These are phyloP conservation scores for Megathymus violae DNA, from an alignment of 1,140 invertebrate species.

Conservation along the genomic window DNA sequence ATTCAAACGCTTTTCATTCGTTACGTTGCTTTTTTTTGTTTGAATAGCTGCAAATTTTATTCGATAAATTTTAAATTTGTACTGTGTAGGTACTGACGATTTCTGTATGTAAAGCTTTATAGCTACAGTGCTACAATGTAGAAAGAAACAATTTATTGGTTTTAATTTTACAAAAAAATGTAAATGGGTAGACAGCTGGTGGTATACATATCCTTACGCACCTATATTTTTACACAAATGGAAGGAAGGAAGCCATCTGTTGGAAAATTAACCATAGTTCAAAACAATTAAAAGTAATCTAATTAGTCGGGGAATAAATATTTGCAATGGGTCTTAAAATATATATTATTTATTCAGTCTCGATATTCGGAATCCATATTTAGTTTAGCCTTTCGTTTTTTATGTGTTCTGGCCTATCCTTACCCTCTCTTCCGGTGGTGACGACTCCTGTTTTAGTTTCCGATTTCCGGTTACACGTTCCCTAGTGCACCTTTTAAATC, in stretches of 20 bases:
- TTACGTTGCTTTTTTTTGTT: constrained; percentile 12
- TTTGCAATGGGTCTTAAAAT: no score
- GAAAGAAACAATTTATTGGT: background rate
- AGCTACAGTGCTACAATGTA: background rate
- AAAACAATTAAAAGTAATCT: no score
- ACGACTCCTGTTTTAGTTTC: background rate
- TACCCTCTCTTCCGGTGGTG: constrained; percentile 1
- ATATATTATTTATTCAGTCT: background rate
- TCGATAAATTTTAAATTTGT: constrained; percentile 22
- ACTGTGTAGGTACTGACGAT: background rate
- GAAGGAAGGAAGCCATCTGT: no score
- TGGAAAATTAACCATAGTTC: no score
- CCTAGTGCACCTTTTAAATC: background rate
- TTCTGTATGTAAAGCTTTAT: background rate
- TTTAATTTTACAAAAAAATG: no score
- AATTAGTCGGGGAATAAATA: no score
- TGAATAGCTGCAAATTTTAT: constrained; percentile 26
- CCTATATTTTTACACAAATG: no score
- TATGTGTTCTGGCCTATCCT: background rate
- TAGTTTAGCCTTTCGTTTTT: constrained; percentile 2
- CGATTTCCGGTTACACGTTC: background rate
- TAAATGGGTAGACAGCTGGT: no score
- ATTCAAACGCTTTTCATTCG: constrained; percentile 23
- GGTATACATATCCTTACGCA: no score
- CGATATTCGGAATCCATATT: constrained; percentile 5